A percentile compares a stretch with the other conserved stretches of the same genome.
These are phyloP conservation scores for Propithecus coquereli DNA, from an alignment of 2,113 vertebrate genomes.

Conservation along the genomic window DNA sequence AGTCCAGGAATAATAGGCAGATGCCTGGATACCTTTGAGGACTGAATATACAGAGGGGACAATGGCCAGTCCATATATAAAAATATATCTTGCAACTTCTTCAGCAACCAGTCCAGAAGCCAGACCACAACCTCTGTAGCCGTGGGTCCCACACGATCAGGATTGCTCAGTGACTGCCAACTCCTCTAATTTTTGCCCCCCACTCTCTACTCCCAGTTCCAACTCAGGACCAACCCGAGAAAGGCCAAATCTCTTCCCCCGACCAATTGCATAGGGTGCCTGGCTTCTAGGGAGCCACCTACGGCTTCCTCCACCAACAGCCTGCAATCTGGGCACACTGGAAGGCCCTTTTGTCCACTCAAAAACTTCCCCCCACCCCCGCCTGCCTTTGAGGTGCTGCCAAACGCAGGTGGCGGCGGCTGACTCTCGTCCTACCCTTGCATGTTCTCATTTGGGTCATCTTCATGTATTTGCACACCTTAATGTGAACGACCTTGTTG, in stretches of 20 bases:
- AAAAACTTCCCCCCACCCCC: background rate
- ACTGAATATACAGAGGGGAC: background rate
- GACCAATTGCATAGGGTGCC: rapidly evolving
- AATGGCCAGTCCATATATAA: background rate
- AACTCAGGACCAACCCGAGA: background rate
- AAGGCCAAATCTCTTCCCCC: background rate
- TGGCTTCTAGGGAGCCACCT: background rate
- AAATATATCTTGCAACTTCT: background rate
- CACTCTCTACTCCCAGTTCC: background rate
- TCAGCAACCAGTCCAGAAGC: background rate
- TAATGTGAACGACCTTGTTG: background rate
- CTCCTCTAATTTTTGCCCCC: background rate
- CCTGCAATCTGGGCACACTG: background rate
- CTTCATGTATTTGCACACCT: background rate
- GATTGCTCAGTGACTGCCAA: background rate
- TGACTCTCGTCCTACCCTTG: background rate
- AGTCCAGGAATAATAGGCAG: background rate
- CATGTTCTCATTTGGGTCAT: background rate
- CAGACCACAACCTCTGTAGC: background rate
- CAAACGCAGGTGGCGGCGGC: background rate
- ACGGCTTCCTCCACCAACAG: background rate
- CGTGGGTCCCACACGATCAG: background rate
- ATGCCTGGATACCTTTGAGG: background rate
- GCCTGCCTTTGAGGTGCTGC: background rate
- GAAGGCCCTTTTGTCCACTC: background rate